Conservation (phyloP, 2,888 invertebrate species). For the Sphaerophoria taeniata region DNA sequence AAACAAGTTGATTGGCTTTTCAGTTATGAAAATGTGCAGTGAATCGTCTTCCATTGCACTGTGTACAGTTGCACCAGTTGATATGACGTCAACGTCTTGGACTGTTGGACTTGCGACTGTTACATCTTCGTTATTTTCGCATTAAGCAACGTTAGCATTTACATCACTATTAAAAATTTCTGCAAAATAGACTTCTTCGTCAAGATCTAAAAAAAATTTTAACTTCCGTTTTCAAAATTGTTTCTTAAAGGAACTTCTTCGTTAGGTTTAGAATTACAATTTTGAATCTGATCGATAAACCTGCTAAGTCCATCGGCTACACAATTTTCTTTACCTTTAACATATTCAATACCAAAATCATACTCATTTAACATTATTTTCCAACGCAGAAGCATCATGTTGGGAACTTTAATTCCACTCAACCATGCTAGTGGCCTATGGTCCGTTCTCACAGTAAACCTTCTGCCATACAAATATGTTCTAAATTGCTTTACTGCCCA, state of each 20-base stretch:
- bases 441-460: constrained; percentile 80
- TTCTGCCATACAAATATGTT: constrained; percentile 78
- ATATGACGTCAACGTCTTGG: background rate
- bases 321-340: no score
- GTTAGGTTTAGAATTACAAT: constrained; percentile 43
- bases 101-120: background rate
- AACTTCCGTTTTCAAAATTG: background rate
- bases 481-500: constrained; percentile 77
- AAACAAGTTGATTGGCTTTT: constrained; percentile 29
- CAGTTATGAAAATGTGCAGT: constrained; percentile 23
- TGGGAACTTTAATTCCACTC: constrained; percentile 80
- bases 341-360: no score
- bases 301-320: no score
- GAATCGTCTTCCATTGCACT: constrained; percentile 15
- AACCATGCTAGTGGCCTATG: constrained; percentile 80
- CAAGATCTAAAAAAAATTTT: background rate
- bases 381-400: background rate
- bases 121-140: constrained; percentile 15
- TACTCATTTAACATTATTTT: no score
- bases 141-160: background rate
- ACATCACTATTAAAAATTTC: constrained; percentile 69
- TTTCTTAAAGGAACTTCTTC: background rate
- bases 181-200: constrained; percentile 63
- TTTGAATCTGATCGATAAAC: constrained; percentile 52
- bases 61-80: constrained; percentile 9